A percentile compares a stretch with the other conserved stretches of the same genome.
Conservation (phyloP, 2,113 vertebrate genomes). For the Egretta garzetta region DNA sequence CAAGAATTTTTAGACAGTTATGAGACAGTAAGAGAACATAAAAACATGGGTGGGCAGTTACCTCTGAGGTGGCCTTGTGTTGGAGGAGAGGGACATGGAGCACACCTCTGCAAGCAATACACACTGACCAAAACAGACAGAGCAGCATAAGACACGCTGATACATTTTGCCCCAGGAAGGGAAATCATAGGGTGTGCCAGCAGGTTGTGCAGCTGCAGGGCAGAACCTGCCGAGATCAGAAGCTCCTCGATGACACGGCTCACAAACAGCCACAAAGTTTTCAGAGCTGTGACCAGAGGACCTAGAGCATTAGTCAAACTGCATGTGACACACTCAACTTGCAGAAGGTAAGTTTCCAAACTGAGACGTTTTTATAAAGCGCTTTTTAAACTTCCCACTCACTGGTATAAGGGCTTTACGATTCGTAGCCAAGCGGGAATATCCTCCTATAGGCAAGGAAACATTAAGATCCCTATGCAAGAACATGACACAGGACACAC, state of each 20-base stretch:
- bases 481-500: neutral
- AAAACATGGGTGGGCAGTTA: neutral
- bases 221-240: slow-evolving; percentile 13
- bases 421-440: neutral
- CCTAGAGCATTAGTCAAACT: neutral
- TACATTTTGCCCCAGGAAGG: neutral
- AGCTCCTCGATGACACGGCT: neutral
- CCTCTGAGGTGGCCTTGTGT: neutral
- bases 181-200: neutral
- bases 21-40: neutral
- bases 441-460: neutral
- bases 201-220: neutral
- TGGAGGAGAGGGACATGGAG: neutral
- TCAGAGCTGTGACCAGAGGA: neutral
- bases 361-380: neutral
- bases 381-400: slow-evolving; percentile 6
- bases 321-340: neutral
- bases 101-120: neutral
- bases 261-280: neutral
- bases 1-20: neutral
- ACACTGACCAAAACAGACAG: neutral
- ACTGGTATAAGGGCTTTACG: slow-evolving; percentile 18
- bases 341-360: neutral
- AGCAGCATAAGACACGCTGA: accelerated
- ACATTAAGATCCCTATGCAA: neutral